Conservation (phyloP, 2,888 invertebrate species). For the Epirrhoe alternata region DNA sequence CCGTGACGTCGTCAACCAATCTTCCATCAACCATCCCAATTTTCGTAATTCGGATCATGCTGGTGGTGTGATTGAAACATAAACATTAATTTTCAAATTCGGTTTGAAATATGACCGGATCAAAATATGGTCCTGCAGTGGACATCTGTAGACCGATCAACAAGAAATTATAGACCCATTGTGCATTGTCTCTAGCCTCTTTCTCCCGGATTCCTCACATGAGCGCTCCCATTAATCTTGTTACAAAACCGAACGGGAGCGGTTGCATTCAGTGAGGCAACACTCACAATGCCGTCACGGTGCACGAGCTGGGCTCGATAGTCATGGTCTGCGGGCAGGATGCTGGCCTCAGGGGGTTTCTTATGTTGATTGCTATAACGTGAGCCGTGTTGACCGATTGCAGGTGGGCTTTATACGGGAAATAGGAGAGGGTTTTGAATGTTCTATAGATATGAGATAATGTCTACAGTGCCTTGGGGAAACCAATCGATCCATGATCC, state of each 20-base stretch:
- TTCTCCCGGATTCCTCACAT: slow-evolving; percentile 34
- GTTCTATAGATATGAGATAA: too few species aligned
- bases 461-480: too few species aligned
- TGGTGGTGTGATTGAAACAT: too few species aligned
- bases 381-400: too few species aligned
- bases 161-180: not conserved
- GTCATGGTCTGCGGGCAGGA: slow-evolving; percentile 54
- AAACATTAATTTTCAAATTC: too few species aligned
- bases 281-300: slow-evolving; percentile 60
- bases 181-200: not conserved
- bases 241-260: slow-evolving; percentile 72
- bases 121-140: not conserved
- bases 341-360: slow-evolving; percentile 16
- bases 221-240: slow-evolving; percentile 64
- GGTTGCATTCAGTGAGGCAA: slow-evolving; percentile 60
- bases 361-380: not conserved
- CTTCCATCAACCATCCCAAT: too few species aligned
- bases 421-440: too few species aligned
- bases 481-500: too few species aligned
- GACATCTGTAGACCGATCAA: not conserved
- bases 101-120: not conserved
- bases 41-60: too few species aligned
- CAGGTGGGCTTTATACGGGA: too few species aligned
- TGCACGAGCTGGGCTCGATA: slow-evolving; percentile 58
- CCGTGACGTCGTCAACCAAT: too few species aligned